Evolutionary conservation across 2,113 vertebrate species (phyloP).

Genomic region (Esox niger): DNA sequence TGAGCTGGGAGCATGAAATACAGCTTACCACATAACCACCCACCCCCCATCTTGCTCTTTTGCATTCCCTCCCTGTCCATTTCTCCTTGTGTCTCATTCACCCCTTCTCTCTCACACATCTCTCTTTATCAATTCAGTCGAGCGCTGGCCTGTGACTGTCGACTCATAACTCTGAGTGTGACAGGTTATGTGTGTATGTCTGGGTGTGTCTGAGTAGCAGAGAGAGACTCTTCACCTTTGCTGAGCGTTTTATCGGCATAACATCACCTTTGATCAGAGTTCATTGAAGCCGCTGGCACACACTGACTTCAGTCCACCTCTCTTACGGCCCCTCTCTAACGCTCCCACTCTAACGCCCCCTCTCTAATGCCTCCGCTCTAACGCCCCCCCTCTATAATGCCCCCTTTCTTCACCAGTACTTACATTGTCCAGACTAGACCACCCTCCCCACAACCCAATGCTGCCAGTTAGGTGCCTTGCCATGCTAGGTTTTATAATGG

Average conservation of each 20-base stretch:
- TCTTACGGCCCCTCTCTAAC: constrained; percentile 37
- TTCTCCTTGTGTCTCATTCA: neutral
- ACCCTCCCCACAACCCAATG: no score
- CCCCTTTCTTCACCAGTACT: no score
- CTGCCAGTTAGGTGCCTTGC: no score
- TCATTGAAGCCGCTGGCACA: constrained; percentile 86
- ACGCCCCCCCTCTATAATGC: no score
- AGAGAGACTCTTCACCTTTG: constrained; percentile 66
- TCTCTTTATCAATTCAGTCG: constrained; percentile 36
- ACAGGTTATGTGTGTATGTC: neutral
- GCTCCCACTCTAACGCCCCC: constrained; percentile 37
- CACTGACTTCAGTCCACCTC: constrained; percentile 64
- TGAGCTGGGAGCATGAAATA: constrained; percentile 55
- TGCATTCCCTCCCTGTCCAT: neutral
- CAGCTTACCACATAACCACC: neutral
- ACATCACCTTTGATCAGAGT: constrained; percentile 78
- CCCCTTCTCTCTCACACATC: neutral
- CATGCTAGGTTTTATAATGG: no score
- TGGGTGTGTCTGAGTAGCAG: constrained; percentile 57
- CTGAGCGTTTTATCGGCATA: constrained; percentile 70
- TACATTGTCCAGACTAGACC: no score
- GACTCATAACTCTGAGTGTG: constrained; percentile 51
- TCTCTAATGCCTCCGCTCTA: no score
- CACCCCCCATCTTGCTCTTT: neutral
- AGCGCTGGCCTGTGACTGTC: constrained; percentile 25